Evolutionary conservation across 2,888 invertebrate genomes (phyloP).

Genomic region (Girardia tigrina): DNA sequence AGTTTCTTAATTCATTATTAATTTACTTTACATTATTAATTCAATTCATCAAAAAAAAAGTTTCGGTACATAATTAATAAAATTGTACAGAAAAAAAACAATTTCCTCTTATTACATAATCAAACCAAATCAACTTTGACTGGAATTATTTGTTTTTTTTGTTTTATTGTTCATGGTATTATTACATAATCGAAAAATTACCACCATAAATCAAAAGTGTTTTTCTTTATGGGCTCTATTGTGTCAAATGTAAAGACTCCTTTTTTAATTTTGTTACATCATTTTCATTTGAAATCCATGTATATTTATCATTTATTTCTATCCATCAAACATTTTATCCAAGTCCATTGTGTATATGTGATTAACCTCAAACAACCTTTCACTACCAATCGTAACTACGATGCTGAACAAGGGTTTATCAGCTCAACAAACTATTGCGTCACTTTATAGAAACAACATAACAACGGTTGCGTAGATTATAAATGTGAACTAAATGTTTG

Average conservation of each 20-base stretch:
- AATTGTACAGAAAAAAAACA: neutral
- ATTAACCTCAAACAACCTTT: slow-evolving; percentile 23
- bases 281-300: neutral
- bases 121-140: neutral
- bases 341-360: neutral
- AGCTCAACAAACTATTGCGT: slow-evolving; percentile 17
- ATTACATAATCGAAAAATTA: neutral
- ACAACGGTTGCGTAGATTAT: slow-evolving; percentile 19
- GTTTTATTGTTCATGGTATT: neutral
- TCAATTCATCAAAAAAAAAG: neutral
- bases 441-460: slow-evolving; percentile 2
- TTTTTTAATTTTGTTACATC: slow-evolving; percentile 19
- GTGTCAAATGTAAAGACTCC: neutral
- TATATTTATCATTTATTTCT: neutral
- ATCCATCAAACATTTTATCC: neutral
- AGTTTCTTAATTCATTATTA: too few species aligned
- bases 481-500: neutral
- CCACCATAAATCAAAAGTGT: slow-evolving; percentile 10
- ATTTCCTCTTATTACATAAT: slow-evolving; percentile 13
- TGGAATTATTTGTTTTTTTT: neutral
- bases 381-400: neutral
- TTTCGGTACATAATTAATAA: neutral
- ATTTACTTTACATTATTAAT: neutral
- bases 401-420: neutral
- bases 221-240: slow-evolving; percentile 7